Conservation (phyloP, 1,140 invertebrate species). For the Zaprionus inermis region DNA sequence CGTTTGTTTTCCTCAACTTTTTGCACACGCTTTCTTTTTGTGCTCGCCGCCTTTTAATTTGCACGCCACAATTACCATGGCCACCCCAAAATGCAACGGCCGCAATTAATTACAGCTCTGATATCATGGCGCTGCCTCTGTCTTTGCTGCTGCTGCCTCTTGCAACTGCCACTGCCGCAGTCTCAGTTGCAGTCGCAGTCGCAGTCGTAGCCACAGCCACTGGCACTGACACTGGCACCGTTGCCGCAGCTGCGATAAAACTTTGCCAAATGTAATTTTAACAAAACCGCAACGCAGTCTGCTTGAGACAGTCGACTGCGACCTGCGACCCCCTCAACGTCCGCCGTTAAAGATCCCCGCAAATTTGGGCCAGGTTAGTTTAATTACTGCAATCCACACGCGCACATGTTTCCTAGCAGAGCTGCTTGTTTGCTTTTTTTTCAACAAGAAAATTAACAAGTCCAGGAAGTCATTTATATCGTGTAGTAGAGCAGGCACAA, state of each 20-base stretch:
- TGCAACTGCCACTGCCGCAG: constrained; percentile 27
- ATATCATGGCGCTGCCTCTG: constrained; percentile 67
- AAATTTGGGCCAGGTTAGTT: not conserved
- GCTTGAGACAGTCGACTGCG: constrained; percentile 63
- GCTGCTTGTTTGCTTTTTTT: not conserved
- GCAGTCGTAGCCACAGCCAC: constrained; percentile 2
- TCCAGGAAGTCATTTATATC: too few species aligned
- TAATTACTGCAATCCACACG: not conserved
- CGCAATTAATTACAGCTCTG: constrained; percentile 80
- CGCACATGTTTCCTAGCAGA: not conserved
- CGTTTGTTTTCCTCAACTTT: constrained; percentile 71
- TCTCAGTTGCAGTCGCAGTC: constrained; percentile 7
- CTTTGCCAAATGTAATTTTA: constrained; percentile 82
- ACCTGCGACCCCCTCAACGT: not conserved
- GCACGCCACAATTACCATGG: constrained; percentile 80
- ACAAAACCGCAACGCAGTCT: constrained; percentile 81
- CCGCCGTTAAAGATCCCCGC: constrained; percentile 13
- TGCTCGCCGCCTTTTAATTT: constrained; percentile 77
- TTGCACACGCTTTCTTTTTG: constrained; percentile 56
- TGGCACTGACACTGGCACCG: constrained; percentile 29
- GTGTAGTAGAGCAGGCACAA: too few species aligned
- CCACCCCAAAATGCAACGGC: constrained; percentile 79
- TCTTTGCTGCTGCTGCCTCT: constrained; percentile 9
- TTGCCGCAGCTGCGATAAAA: constrained; percentile 73
- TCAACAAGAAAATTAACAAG: not conserved